A percentile compares a stretch with the other conserved stretches of the same genome.
phyloP scores from a whole-genome alignment of 2,888 invertebrate species.

The Rhogogaster chlorosoma region DNA sequence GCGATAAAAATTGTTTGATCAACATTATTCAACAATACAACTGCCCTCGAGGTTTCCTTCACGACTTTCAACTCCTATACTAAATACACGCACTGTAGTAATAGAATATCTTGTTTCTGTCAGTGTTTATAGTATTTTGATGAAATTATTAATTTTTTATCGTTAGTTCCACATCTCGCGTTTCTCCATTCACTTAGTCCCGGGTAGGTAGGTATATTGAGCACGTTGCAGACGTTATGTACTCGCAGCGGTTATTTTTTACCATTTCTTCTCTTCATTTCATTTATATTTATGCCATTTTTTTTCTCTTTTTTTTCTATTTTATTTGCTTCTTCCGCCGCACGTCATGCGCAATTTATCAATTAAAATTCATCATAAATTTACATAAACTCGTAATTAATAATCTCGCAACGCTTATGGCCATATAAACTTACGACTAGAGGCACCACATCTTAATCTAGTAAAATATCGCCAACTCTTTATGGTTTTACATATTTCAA shows the following conservation, averaged over 20 bases:
- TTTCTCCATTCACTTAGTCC: slow-evolving; percentile 12
- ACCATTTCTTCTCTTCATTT: neutral
- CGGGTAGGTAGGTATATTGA: slow-evolving; percentile 16
- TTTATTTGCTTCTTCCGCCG: neutral
- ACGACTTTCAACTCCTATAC: neutral
- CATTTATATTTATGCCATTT: neutral
- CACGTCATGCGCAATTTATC: slow-evolving; percentile 24
- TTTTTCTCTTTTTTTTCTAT: neutral
- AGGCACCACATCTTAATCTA: slow-evolving; percentile 51
- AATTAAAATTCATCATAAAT: slow-evolving; percentile 47
- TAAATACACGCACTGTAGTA: neutral
- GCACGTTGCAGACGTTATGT: slow-evolving; percentile 23
- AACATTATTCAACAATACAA: slow-evolving; percentile 42
- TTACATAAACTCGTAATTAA: slow-evolving; percentile 35
- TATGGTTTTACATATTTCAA: slow-evolving; percentile 15
- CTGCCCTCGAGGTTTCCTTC: slow-evolving; percentile 20
- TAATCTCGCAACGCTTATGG: slow-evolving; percentile 43
- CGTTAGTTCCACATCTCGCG: slow-evolving; percentile 1
- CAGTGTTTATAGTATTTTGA: slow-evolving; percentile 18
- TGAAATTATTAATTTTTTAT: slow-evolving; percentile 17
- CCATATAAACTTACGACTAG: slow-evolving; percentile 52
- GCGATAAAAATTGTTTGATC: neutral
- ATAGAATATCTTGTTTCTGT: neutral
- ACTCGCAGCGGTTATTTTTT: neutral
- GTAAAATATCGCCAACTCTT: slow-evolving; percentile 38